Conservation (phyloP, 2,113 vertebrate species). For the Scytalopus superciliaris region DNA sequence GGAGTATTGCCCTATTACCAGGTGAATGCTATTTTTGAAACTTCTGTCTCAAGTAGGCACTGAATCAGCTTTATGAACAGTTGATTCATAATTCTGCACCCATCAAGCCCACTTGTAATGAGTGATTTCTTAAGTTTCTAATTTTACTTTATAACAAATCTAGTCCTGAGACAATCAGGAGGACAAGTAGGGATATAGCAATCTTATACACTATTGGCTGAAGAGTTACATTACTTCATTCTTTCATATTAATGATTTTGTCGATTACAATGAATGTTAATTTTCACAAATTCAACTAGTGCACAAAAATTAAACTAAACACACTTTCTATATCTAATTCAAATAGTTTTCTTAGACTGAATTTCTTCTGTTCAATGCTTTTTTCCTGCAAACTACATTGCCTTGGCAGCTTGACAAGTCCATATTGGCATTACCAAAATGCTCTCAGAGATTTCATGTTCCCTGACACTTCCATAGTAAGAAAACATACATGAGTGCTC, state of each 20-base stretch:
- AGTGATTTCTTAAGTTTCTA: background rate
- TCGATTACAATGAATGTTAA: background rate
- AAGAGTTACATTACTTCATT: background rate
- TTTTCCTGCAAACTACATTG: background rate
- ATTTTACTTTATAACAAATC: background rate
- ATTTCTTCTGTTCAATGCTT: background rate
- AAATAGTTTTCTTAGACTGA: background rate
- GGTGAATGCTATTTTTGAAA: background rate
- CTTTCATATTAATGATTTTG: background rate
- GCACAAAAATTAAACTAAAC: background rate
- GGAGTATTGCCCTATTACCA: background rate
- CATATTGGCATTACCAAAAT: background rate
- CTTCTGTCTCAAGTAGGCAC: background rate
- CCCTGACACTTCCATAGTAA: background rate
- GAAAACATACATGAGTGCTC: background rate
- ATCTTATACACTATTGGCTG: background rate
- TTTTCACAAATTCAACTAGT: background rate
- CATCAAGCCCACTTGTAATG: background rate
- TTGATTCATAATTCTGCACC: background rate
- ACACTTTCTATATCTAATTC: background rate
- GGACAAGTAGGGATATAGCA: background rate
- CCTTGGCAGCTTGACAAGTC: background rate
- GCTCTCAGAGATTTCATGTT: background rate
- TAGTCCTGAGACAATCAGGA: background rate
- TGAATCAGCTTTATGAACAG: background rate